Evolutionary conservation across 2,797 vertebrate species (phyloP).

Genomic region (Tachyglossus aculeatus): DNA sequence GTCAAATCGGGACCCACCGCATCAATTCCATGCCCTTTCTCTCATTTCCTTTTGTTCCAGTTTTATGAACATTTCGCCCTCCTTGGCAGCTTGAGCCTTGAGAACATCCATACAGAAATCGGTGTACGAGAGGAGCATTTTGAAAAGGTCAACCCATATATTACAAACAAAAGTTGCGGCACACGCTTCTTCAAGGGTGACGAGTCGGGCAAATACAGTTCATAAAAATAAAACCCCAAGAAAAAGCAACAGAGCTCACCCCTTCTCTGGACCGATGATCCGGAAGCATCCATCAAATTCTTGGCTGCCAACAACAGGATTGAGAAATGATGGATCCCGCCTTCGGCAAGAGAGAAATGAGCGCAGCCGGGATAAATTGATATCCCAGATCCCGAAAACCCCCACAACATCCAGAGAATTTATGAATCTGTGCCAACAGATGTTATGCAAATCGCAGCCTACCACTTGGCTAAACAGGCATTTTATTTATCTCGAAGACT

Average conservation of each 20-base stretch:
- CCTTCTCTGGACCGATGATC: neutral
- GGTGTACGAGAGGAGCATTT: neutral
- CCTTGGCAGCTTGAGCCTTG: accelerated
- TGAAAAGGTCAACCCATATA: neutral
- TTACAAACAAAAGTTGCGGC: neutral
- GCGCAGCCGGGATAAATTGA: no score
- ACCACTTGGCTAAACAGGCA: neutral
- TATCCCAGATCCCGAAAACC: no score
- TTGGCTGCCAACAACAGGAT: neutral
- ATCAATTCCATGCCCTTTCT: neutral
- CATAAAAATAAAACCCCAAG: neutral
- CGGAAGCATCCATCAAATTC: neutral
- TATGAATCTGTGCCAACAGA: neutral
- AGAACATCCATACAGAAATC: neutral
- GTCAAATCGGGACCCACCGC: no score
- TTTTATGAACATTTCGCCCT: neutral
- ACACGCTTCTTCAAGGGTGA: no score
- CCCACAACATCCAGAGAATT: neutral
- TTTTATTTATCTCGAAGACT: neutral
- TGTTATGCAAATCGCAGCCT: neutral
- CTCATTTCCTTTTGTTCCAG: accelerated
- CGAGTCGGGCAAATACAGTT: neutral
- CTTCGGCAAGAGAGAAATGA: no score
- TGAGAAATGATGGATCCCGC: neutral
- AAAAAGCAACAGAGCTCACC: neutral